Base-by-base conservation (phyloP, 2,797 vertebrate species). In the Thripadectes ignobilis region DNA sequence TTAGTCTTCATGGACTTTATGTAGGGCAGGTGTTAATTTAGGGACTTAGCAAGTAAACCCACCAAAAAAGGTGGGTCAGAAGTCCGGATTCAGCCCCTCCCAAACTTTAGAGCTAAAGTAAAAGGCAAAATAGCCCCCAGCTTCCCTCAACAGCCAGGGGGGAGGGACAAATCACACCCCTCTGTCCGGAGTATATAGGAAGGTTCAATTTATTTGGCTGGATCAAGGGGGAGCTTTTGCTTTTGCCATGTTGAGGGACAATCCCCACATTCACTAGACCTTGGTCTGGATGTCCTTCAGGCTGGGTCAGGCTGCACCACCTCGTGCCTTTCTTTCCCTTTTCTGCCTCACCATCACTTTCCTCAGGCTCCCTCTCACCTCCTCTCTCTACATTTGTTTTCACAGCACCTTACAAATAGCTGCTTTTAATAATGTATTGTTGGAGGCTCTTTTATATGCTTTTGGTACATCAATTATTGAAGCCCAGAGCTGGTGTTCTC, bases 401-500 rank as follows among this genome's bases (percentile, higher is more conserved):
- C 83, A 74, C 91, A 87, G 81, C 82, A 92, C 89, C 89, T 95
- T 88, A 95, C 95, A 96, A 97, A 95, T 78, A 95, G 82, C 68
- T 88, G 55, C 1, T 80, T 96, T 97, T 87, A 97, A 97, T 96
- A 97, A 97, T 96, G 91, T 30, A 96, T 96, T 24, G 45, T 77
- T 79, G 86, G 68, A 96, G 38, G 54, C n/a, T 84, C 59, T 92
- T 91, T 92, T 61, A 6, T 77, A 32, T 32, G 87, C 85, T 95
- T 96, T 93, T 73, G 92, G 51, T 32, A 32, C 82, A 96, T 97
- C 83, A 96, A 95, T 97, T 95, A 96, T 97, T 96, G 95, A 97
- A 96, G 85, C 3, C 26, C 66, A 71, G 59, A 29, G 22, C 54
- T 68, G 34, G 38, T 14, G 39, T 78, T 94, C 91, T 90, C 85